These are phyloP conservation scores for Epicampocera succincta DNA, from an alignment of 2,888 invertebrate species.

Conservation along the genomic window DNA sequence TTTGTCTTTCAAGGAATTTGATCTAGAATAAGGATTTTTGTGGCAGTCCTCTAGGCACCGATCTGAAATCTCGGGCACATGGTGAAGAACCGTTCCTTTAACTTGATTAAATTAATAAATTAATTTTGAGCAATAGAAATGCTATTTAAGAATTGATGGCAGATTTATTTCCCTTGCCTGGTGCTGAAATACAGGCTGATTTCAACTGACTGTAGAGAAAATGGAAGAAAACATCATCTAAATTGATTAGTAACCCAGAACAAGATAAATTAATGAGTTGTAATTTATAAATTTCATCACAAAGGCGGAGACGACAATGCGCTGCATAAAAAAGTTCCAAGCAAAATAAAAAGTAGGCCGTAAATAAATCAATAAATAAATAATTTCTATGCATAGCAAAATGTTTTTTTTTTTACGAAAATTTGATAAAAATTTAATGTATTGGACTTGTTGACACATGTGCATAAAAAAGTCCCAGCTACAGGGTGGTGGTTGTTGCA, in stretches of 20 bases:
- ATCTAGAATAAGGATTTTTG: too few relatives aligned
- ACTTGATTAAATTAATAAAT: too few relatives aligned
- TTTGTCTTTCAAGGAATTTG: too few relatives aligned
- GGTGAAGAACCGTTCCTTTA: too few relatives aligned
- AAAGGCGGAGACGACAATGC: background rate
- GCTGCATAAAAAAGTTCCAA: background rate
- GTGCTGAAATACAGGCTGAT: conserved; percentile 36
- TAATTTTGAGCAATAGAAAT: too few relatives aligned
- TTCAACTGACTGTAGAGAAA: conserved; percentile 42
- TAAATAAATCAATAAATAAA: conserved; percentile 57
- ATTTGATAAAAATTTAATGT: conserved; percentile 57
- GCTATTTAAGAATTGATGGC: background rate
- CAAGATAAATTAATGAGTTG: conserved; percentile 56
- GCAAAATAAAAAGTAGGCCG: conserved; percentile 37
- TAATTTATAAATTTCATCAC: conserved; percentile 58
- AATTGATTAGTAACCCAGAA: conserved; percentile 50
- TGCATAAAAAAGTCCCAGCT: conserved; percentile 8
- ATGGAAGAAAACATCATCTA: conserved; percentile 42
- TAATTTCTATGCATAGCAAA: conserved; percentile 30
- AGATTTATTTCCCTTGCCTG: conserved; percentile 3
- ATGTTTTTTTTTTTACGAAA: conserved; percentile 41
- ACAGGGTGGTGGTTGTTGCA: conserved; percentile 23
- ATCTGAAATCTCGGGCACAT: too few relatives aligned
- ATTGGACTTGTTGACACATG: conserved; percentile 67
- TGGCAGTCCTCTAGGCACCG: too few relatives aligned